A percentile compares a stretch with the other conserved stretches of the same genome.
Evolutionary conservation across 1,140 invertebrate genomes (phyloP).

Genomic region (Marisa cornuarietis): DNA sequence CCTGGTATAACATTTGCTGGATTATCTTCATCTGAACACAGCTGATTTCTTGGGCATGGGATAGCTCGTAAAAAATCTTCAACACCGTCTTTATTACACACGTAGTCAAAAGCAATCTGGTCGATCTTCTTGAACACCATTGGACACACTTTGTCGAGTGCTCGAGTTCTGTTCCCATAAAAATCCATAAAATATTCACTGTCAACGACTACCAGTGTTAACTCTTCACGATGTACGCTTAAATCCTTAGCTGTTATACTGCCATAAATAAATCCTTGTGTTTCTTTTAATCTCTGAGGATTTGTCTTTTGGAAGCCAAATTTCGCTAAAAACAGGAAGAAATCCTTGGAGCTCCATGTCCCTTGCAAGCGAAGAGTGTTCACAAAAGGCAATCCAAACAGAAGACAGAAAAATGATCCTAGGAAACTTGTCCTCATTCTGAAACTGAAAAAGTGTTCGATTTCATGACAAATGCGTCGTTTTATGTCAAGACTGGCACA

Average conservation of each 20-base stretch:
- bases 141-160: conserved; percentile 76
- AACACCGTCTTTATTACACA: conserved; percentile 79
- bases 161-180: conserved; percentile 78
- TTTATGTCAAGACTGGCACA: not conserved
- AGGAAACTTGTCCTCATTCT: conserved; percentile 11
- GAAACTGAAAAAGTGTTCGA: conserved; percentile 2
- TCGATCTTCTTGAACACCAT: conserved; percentile 87
- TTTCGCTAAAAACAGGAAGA: conserved; percentile 92
- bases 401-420: not conserved
- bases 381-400: not conserved
- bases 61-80: conserved; percentile 88
- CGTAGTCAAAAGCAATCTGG: conserved; percentile 82
- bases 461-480: not conserved
- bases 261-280: conserved; percentile 93
- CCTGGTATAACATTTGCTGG: conserved; percentile 84
- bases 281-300: conserved; percentile 79
- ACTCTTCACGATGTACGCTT: conserved; percentile 69
- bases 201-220: conserved; percentile 88
- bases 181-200: conserved; percentile 87
- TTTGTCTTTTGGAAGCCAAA: conserved; percentile 98
- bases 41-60: conserved; percentile 80
- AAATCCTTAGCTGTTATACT: conserved; percentile 79
- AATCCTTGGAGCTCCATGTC: conserved; percentile 73
- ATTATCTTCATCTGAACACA: conserved; percentile 87
- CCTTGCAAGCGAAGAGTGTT: conserved; percentile 57